A percentile compares a stretch with the other conserved stretches of the same genome.
phyloP scores from a whole-genome alignment of 2,113 vertebrate species.

The Benthochromis sp. region DNA sequence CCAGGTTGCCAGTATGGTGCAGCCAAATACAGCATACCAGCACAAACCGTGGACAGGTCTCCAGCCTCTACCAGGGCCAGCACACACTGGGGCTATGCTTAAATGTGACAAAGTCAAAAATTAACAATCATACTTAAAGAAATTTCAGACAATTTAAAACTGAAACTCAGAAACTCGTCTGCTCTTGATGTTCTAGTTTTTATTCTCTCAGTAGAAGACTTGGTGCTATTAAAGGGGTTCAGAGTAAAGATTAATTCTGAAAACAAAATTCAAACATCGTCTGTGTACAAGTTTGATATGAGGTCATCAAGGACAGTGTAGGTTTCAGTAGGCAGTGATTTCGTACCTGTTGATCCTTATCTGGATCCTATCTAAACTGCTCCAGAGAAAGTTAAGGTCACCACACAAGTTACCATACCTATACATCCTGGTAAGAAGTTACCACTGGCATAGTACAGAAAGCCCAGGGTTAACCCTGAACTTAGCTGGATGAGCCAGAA shows the following conservation, averaged over 20 bases:
- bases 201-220: neutral
- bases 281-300: neutral
- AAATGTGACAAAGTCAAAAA: neutral
- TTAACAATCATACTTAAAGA: neutral
- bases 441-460: neutral
- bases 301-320: neutral
- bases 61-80: neutral
- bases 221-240: neutral
- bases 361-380: neutral
- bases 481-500: neutral
- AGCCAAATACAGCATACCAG: neutral
- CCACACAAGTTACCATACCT: neutral
- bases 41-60: neutral
- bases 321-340: neutral
- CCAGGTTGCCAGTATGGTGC: neutral
- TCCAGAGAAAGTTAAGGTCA: neutral
- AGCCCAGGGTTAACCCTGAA: neutral
- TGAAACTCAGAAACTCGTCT: neutral
- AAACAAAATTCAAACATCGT: neutral
- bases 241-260: neutral
- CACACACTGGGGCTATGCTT: neutral
- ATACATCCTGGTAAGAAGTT: neutral
- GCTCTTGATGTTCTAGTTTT: neutral
- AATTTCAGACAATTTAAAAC: neutral
- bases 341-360: neutral